A percentile compares a stretch with the other conserved stretches of the same genome.
These are phyloP conservation scores for Nebria brevicollis DNA, from an alignment of 2,888 invertebrate genomes.

Conservation along the genomic window DNA sequence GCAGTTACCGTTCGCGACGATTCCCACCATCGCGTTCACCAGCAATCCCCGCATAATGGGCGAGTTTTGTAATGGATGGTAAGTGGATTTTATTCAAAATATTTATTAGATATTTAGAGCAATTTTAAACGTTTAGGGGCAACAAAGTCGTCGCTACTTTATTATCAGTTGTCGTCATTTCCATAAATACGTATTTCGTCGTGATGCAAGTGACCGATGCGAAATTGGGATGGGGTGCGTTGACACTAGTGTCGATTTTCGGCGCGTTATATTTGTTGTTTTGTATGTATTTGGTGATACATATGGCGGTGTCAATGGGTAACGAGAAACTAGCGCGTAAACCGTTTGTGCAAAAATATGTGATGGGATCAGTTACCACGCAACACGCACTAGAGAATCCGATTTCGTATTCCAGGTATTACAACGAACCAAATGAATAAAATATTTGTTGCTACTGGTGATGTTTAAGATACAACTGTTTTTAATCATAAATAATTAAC, in stretches of 20 bases:
- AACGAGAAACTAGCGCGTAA: slow-evolving; percentile 65
- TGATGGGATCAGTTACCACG: slow-evolving; percentile 65
- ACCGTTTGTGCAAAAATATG: slow-evolving; percentile 68
- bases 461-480: neutral
- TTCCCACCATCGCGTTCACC: slow-evolving; percentile 88
- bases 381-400: slow-evolving; percentile 61
- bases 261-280: slow-evolving; percentile 76
- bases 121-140: slow-evolving; percentile 61
- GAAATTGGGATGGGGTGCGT: slow-evolving; percentile 61
- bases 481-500: neutral
- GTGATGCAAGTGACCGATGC: slow-evolving; percentile 67
- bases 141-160: slow-evolving; percentile 76
- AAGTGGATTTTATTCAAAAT: slow-evolving; percentile 57
- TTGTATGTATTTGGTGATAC: slow-evolving; percentile 78
- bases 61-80: slow-evolving; percentile 84
- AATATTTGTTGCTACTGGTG: neutral
- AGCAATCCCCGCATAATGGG: slow-evolving; percentile 83
- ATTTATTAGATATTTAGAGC: too few species aligned
- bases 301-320: slow-evolving; percentile 76
- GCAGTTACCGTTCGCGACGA: slow-evolving; percentile 86
- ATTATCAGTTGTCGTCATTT: slow-evolving; percentile 76
- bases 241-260: slow-evolving; percentile 67
- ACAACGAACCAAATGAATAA: slow-evolving; percentile 49
- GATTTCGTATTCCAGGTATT: slow-evolving; percentile 70
- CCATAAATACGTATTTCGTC: slow-evolving; percentile 84